A percentile compares a stretch with the other conserved stretches of the same genome.
Evolutionary conservation across 1,140 invertebrate genomes (phyloP).

Genomic region (Aphaenogaster rudis): DNA sequence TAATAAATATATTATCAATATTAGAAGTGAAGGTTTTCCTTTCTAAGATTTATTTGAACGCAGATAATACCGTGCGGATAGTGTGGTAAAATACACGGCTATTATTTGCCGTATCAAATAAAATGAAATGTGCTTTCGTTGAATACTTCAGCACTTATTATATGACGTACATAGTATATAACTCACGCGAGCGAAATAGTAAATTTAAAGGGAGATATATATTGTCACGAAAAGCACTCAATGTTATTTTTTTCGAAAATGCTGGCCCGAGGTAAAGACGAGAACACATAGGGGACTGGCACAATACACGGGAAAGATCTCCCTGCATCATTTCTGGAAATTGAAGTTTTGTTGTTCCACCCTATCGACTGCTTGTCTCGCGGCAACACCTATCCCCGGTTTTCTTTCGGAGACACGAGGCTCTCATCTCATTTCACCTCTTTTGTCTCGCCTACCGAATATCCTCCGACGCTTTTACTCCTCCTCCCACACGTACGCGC

Average conservation of each 20-base stretch:
- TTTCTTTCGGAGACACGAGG: slow-evolving; percentile 37
- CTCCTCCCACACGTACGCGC: slow-evolving; percentile 1
- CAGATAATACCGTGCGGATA: not conserved
- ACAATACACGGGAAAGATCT: slow-evolving; percentile 82
- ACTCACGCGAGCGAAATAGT: not conserved
- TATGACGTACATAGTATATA: not conserved
- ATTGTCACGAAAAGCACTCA: not conserved
- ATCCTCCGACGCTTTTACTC: slow-evolving; percentile 52
- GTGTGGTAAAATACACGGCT: not conserved
- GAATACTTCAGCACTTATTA: slow-evolving; percentile 7
- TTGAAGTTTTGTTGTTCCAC: slow-evolving; percentile 83
- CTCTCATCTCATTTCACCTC: slow-evolving; percentile 60
- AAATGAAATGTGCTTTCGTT: not conserved
- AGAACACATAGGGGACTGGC: slow-evolving; percentile 66
- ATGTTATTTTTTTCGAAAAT: slow-evolving; percentile 37
- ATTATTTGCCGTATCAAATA: not conserved
- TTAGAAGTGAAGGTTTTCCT: not conserved
- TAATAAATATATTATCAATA: slow-evolving; percentile 15
- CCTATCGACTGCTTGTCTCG: slow-evolving; percentile 66
- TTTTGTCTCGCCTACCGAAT: slow-evolving; percentile 53
- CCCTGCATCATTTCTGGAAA: slow-evolving; percentile 80
- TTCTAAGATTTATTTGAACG: slow-evolving; percentile 6
- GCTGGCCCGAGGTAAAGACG: not conserved
- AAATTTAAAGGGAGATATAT: slow-evolving; percentile 18
- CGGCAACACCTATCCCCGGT: slow-evolving; percentile 15